A percentile compares a stretch with the other conserved stretches of the same genome.
These are phyloP conservation scores for Gastrophysa polygoni DNA, from an alignment of 2,888 invertebrate species.

Conservation along the genomic window DNA sequence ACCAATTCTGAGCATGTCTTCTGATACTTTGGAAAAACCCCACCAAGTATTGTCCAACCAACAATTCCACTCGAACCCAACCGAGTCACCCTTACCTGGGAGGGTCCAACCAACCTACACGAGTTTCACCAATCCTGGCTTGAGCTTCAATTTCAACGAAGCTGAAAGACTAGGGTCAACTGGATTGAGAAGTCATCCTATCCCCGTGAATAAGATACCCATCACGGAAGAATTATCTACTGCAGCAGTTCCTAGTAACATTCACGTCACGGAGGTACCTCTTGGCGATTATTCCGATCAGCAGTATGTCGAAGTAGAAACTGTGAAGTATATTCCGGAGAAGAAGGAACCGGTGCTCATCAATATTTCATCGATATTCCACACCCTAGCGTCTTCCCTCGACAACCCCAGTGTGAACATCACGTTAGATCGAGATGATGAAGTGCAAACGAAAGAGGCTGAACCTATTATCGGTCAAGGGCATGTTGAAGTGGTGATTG, in stretches of 20 bases:
- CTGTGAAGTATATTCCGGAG: constrained; percentile 43
- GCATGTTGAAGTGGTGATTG: constrained; percentile 54
- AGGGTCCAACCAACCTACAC: constrained; percentile 67
- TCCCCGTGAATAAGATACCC: constrained; percentile 70
- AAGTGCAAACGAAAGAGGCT: constrained; percentile 24
- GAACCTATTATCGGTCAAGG: constrained; percentile 48
- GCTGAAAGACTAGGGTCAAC: constrained; percentile 68
- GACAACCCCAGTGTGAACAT: constrained; percentile 50
- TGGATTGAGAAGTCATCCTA: constrained; percentile 69
- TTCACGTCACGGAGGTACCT: constrained; percentile 18
- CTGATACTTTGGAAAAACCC: constrained; percentile 18
- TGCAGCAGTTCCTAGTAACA: background rate
- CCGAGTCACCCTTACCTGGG: constrained; percentile 53
- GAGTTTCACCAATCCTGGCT: constrained; percentile 71
- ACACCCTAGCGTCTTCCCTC: constrained; percentile 65
- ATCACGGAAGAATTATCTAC: constrained; percentile 48
- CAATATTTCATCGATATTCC: constrained; percentile 70
- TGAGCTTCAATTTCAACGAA: constrained; percentile 65
- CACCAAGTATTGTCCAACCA: constrained; percentile 12
- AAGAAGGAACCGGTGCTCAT: constrained; percentile 57
- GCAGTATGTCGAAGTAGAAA: constrained; percentile 48
- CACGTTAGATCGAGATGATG: background rate
- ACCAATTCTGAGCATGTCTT: constrained; percentile 63
- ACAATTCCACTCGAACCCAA: constrained; percentile 39
- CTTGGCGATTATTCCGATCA: constrained; percentile 31